Evolutionary conservation across 2,113 vertebrate species (phyloP).

Genomic region (Paramisgurnus dabryanus): DNA sequence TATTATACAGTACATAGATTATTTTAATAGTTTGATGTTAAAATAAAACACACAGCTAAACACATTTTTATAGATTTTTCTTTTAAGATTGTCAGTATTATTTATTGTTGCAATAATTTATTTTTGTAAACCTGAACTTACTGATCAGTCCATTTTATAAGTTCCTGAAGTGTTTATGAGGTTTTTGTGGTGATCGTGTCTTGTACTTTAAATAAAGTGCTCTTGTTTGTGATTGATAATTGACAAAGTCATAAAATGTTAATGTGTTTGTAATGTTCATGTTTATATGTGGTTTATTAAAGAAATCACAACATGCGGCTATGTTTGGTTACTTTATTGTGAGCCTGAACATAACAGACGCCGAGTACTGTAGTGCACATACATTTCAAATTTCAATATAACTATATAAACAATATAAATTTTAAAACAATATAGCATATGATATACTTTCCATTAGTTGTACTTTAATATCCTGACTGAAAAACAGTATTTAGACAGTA

Average conservation of each 20-base stretch:
- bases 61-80: constrained; percentile 24
- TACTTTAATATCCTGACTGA: neutral
- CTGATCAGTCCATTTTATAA: neutral
- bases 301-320: neutral
- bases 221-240: neutral
- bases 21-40: neutral
- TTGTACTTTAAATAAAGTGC: neutral
- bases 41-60: neutral
- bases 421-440: neutral
- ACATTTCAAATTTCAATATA: neutral
- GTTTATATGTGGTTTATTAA: neutral
- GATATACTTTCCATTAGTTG: neutral
- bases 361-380: neutral
- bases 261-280: constrained; percentile 13
- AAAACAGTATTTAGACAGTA: constrained; percentile 8
- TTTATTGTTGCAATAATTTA: constrained; percentile 39
- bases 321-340: constrained; percentile 18
- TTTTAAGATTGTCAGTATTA: constrained; percentile 52
- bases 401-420: neutral
- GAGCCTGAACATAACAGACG: neutral
- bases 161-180: neutral
- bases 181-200: neutral
- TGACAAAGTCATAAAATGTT: constrained; percentile 1
- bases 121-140: constrained; percentile 11
- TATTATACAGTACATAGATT: neutral